Conservation (phyloP, 2,888 invertebrate species). For the Amphipyra berbera region DNA sequence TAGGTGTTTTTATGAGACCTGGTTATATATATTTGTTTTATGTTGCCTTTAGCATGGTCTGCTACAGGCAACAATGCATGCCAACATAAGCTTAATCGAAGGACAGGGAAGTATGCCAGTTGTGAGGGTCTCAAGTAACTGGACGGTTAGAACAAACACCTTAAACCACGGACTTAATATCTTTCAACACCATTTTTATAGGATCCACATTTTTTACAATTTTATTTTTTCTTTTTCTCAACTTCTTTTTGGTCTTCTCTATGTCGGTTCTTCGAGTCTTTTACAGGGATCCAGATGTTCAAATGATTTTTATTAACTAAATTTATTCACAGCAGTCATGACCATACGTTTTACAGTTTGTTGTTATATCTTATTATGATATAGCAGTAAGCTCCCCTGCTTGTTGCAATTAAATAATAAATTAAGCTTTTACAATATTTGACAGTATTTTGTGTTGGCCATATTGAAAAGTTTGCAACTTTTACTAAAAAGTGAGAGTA, state of each 20-base stretch:
- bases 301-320: conserved; percentile 41
- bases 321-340: conserved; percentile 57
- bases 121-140: conserved; percentile 60
- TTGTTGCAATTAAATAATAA: conserved; percentile 63
- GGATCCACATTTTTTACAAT: conserved; percentile 61
- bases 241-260: conserved; percentile 56
- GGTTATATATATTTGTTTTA: conserved; percentile 66
- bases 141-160: conserved; percentile 53
- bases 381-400: conserved; percentile 64
- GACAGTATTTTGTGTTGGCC: conserved; percentile 65
- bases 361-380: conserved; percentile 57
- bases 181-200: conserved; percentile 66
- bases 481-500: not conserved
- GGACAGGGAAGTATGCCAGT: conserved; percentile 85
- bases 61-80: conserved; percentile 79
- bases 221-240: conserved; percentile 54
- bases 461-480: conserved; percentile 63
- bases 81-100: conserved; percentile 79
- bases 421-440: conserved; percentile 66
- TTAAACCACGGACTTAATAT: conserved; percentile 57
- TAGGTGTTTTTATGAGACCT: not conserved
- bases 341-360: conserved; percentile 49
- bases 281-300: conserved; percentile 72
- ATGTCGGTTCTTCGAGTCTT: conserved; percentile 59
- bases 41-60: conserved; percentile 68